phyloP scores from a whole-genome alignment of 2,888 invertebrate genomes.

The Catocala nupta region DNA sequence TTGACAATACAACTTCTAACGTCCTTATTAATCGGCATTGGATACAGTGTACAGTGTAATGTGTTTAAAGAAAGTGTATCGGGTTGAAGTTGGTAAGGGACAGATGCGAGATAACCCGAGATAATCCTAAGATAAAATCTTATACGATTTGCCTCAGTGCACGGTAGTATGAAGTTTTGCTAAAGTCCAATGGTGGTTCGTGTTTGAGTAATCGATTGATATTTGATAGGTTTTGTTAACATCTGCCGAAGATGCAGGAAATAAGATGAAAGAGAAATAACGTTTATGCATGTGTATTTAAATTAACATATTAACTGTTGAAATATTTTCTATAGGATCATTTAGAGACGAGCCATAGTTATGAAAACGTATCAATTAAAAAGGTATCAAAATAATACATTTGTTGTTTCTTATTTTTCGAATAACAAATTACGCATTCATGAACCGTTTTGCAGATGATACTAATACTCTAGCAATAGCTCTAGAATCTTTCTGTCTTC shows the following conservation, averaged over 20 bases:
- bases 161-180: constrained; percentile 66
- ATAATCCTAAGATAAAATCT: constrained; percentile 80
- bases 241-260: constrained; percentile 23
- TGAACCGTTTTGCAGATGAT: too few relatives aligned
- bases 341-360: too few relatives aligned
- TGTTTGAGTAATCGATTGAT: constrained; percentile 31
- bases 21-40: constrained; percentile 44
- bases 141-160: constrained; percentile 75
- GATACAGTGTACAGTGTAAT: constrained; percentile 16
- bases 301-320: too few relatives aligned
- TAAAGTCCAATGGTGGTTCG: constrained; percentile 39
- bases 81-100: constrained; percentile 52
- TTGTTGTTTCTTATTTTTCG: too few relatives aligned
- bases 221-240: constrained; percentile 48
- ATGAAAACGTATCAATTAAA: too few relatives aligned
- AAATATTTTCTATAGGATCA: too few relatives aligned
- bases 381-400: too few relatives aligned
- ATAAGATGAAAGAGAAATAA: neutral
- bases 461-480: too few relatives aligned
- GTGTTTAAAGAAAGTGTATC: constrained; percentile 27
- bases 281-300: too few relatives aligned
- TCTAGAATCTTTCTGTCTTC: too few relatives aligned
- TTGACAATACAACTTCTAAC: neutral
- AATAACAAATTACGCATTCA: too few relatives aligned
- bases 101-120: constrained; percentile 80